Conservation (phyloP, 2,888 invertebrate genomes). For the Limnephilus rhombicus region DNA sequence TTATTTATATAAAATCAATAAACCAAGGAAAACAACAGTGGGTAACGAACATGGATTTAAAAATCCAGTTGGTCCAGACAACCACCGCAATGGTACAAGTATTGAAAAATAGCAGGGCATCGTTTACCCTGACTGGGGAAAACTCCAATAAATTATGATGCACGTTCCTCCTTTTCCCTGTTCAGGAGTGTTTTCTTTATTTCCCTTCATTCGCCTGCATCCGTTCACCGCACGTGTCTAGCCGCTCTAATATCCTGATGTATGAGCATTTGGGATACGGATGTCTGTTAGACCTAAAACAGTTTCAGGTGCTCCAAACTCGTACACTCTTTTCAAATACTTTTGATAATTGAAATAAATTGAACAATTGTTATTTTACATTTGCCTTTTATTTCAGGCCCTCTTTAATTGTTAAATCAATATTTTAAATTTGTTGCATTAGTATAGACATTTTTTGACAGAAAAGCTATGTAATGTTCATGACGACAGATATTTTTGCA, state of each 20-base stretch:
- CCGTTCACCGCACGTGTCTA: slow-evolving; percentile 22
- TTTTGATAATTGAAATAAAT: too few relatives aligned
- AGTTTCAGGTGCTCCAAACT: not conserved
- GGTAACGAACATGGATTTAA: not conserved
- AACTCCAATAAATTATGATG: slow-evolving; percentile 60
- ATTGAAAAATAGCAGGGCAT: not conserved
- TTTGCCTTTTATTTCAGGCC: too few relatives aligned
- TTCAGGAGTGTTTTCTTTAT: slow-evolving; percentile 35
- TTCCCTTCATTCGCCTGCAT: slow-evolving; percentile 43
- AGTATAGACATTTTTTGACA: too few relatives aligned
- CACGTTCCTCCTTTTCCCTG: slow-evolving; percentile 61
- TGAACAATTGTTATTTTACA: too few relatives aligned
- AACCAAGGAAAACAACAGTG: not conserved
- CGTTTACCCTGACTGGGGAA: not conserved
- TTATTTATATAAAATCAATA: not conserved
- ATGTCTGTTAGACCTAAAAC: not conserved
- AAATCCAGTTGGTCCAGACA: not conserved
- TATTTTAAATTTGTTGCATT: not conserved
- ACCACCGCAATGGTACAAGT: not conserved
- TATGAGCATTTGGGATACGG: not conserved
- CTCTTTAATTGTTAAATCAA: not conserved
- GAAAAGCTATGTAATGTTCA: not conserved
- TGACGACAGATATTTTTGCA: not conserved
- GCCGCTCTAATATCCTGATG: slow-evolving; percentile 6
- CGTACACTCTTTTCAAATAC: not conserved